phyloP scores from a whole-genome alignment of 1,140 invertebrate genomes.

The Micrasema longulum region DNA sequence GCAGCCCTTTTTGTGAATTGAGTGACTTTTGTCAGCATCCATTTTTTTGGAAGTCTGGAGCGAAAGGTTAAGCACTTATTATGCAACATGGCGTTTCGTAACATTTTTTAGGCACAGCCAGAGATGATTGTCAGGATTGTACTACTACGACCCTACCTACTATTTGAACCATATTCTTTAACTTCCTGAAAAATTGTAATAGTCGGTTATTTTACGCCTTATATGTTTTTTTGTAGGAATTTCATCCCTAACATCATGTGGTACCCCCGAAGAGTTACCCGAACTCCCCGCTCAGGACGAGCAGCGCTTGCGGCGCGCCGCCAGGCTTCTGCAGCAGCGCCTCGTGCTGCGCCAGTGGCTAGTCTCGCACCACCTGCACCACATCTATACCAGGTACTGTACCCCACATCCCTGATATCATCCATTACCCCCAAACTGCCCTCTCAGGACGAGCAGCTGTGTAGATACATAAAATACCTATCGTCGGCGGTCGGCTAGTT shows the following conservation, averaged over 20 bases:
- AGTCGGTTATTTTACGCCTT: too few relatives aligned
- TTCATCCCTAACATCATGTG: slow-evolving; percentile 82
- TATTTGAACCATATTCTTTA: too few relatives aligned
- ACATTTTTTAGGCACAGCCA: too few relatives aligned
- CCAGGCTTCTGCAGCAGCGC: slow-evolving; percentile 77
- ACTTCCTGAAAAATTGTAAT: too few relatives aligned
- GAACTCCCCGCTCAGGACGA: slow-evolving; percentile 79
- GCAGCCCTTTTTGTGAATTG: too few relatives aligned
- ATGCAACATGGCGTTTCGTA: too few relatives aligned
- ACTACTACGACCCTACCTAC: too few relatives aligned
- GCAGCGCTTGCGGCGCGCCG: slow-evolving; percentile 78
- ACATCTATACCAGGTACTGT: slow-evolving; percentile 75
- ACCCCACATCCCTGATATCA: slow-evolving; percentile 78
- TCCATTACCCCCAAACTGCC: slow-evolving; percentile 77
- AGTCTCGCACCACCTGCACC: slow-evolving; percentile 74
- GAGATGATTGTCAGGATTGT: too few relatives aligned
- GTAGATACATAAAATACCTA: too few relatives aligned
- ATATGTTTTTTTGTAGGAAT: slow-evolving; percentile 77
- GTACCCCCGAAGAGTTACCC: slow-evolving; percentile 73
- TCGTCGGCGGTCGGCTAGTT: background rate
- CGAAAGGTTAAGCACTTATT: too few relatives aligned
- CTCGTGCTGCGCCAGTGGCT: slow-evolving; percentile 82
- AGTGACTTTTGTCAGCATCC: too few relatives aligned
- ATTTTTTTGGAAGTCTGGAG: too few relatives aligned
- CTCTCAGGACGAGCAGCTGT: slow-evolving; percentile 78